These are phyloP conservation scores for Eupeodes corollae DNA, from an alignment of 1,140 invertebrate genomes.

Conservation along the genomic window DNA sequence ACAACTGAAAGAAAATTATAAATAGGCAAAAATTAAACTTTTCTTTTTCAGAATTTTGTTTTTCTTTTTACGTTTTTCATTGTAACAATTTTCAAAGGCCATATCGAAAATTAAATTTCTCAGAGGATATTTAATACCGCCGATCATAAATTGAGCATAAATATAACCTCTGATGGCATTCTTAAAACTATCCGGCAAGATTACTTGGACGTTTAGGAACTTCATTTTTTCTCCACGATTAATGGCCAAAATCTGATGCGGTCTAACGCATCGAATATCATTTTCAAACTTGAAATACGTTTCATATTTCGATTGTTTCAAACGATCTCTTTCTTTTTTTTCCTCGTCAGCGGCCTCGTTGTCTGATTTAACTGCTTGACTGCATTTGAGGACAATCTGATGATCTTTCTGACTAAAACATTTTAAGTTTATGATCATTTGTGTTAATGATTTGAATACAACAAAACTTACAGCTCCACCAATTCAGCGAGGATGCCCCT, in stretches of 20 bases:
- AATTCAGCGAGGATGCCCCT: constrained; percentile 57
- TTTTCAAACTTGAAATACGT: constrained; percentile 65
- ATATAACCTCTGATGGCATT: constrained; percentile 48
- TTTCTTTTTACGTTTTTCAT: constrained; percentile 35
- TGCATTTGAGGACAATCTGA: constrained; percentile 36
- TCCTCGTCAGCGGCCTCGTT: constrained; percentile 25
- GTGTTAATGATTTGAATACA: background rate
- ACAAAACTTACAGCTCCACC: constrained; percentile 49
- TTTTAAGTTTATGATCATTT: background rate
- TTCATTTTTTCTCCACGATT: constrained; percentile 75
- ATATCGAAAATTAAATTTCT: constrained; percentile 39
- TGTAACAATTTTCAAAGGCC: constrained; percentile 46
- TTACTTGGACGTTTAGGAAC: constrained; percentile 62
- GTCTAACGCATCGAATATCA: constrained; percentile 51
- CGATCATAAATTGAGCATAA: constrained; percentile 35
- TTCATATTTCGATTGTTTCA: constrained; percentile 59
- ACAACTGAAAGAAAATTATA: constrained; percentile 28
- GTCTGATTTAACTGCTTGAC: constrained; percentile 29
- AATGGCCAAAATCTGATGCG: constrained; percentile 75
- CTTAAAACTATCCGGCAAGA: constrained; percentile 53
- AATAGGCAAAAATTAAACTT: background rate
- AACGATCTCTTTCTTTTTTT: constrained; percentile 20
- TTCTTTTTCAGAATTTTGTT: too few relatives aligned
- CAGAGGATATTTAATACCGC: constrained; percentile 23
- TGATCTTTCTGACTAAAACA: constrained; percentile 38